Percentiles rank a stretch among this genome's conserved stretches.
phyloP scores from a whole-genome alignment of 1,140 invertebrate species.

The Drosophila quadrilineata region DNA sequence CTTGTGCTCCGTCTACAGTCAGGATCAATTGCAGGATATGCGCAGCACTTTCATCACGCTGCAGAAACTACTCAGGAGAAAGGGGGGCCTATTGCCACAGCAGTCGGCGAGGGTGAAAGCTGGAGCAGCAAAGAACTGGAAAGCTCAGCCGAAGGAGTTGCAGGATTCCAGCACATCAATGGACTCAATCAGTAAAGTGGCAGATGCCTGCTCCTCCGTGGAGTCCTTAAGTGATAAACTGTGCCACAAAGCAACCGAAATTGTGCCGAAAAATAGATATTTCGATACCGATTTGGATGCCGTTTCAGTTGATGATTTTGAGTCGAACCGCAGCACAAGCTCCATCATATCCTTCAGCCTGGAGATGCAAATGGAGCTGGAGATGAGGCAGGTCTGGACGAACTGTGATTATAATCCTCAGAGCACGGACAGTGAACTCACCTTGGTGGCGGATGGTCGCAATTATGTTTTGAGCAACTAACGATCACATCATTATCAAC shows the following conservation, averaged over 20 bases:
- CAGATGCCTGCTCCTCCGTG: no score
- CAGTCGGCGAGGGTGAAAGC: slow-evolving; percentile 36
- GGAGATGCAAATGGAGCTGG: slow-evolving; percentile 36
- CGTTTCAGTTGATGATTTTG: neutral
- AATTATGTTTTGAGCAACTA: slow-evolving; percentile 20
- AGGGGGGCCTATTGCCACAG: neutral
- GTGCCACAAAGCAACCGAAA: no score
- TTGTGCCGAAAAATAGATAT: no score
- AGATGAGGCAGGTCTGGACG: slow-evolving; percentile 47
- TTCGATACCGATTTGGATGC: no score
- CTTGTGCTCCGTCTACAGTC: slow-evolving; percentile 23
- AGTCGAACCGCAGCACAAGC: neutral
- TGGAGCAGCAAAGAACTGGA: slow-evolving; percentile 22
- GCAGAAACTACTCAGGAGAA: slow-evolving; percentile 37
- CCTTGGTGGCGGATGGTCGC: slow-evolving; percentile 41
- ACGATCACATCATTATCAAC: slow-evolving; percentile 5
- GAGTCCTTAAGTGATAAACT: no score
- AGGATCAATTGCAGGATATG: slow-evolving; percentile 41
- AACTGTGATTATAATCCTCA: slow-evolving; percentile 27
- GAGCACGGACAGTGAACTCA: slow-evolving; percentile 53
- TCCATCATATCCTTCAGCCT: slow-evolving; percentile 41
- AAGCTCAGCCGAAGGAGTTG: neutral
- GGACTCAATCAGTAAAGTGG: no score
- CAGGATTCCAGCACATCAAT: neutral
- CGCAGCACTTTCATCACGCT: slow-evolving; percentile 45